Conservation (phyloP, 2,113 vertebrate species). For the Marmota monax region DNA sequence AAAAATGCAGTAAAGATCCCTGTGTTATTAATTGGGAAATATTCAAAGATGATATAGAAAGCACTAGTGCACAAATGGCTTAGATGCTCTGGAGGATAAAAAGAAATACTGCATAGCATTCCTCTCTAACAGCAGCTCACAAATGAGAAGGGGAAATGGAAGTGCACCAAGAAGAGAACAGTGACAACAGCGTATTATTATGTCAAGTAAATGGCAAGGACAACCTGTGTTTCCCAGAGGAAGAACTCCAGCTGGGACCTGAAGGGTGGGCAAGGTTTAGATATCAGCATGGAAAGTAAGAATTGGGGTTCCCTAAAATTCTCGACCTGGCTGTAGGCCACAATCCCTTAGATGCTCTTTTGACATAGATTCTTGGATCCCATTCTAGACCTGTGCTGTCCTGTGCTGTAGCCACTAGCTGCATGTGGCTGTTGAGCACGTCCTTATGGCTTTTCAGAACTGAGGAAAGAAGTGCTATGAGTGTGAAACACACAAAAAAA, state of each 20-base stretch:
- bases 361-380: not conserved
- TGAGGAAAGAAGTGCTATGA: not conserved
- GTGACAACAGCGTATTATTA: not conserved
- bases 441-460: not conserved
- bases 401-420: fast-evolving
- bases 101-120: not conserved
- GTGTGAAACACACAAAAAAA: not conserved
- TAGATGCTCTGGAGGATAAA: not conserved
- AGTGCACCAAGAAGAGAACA: not conserved
- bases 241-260: not conserved
- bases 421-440: fast-evolving
- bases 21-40: fast-evolving
- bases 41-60: not conserved
- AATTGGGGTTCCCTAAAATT: not conserved
- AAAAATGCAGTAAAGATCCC: fast-evolving
- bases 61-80: not conserved
- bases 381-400: not conserved
- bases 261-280: not conserved
- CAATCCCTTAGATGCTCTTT: not conserved
- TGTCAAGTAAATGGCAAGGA: not conserved
- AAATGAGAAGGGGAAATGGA: not conserved
- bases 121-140: not conserved
- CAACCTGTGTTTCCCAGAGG: not conserved
- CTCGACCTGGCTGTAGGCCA: not conserved
- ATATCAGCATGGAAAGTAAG: not conserved